A percentile compares a stretch with the other conserved stretches of the same genome.
phyloP scores from a whole-genome alignment of 1,140 invertebrate genomes.

The Heliothis virescens region DNA sequence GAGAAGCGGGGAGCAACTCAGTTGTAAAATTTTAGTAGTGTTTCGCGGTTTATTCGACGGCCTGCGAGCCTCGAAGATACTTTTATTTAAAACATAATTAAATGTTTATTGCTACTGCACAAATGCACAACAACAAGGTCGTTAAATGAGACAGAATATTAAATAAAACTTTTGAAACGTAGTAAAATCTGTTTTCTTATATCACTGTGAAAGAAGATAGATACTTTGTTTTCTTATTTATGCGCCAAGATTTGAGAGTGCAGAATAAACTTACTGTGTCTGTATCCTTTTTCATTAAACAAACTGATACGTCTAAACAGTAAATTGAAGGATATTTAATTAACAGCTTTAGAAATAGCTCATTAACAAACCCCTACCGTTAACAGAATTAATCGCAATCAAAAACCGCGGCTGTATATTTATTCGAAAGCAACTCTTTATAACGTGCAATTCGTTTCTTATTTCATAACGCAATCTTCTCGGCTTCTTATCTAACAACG shows the following conservation, averaged over 20 bases:
- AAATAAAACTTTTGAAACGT: background rate
- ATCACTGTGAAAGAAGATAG: too few species aligned
- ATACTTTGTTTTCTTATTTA: background rate
- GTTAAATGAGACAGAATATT: background rate
- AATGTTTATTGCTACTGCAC: constrained; percentile 2
- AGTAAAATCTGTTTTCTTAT: background rate
- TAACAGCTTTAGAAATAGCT: constrained; percentile 43
- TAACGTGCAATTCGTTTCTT: constrained; percentile 84
- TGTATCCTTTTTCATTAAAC: background rate
- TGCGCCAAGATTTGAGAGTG: background rate
- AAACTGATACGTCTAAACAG: background rate
- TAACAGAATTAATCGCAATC: constrained; percentile 57
- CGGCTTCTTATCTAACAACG: constrained; percentile 82
- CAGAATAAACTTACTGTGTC: background rate
- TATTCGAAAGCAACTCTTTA: constrained; percentile 79
- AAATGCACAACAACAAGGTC: constrained; percentile 1
- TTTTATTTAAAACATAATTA: constrained; percentile 53
- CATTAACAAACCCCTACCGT: constrained; percentile 41
- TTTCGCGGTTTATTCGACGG: constrained; percentile 67
- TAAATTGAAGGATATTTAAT: constrained; percentile 48
- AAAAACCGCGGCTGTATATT: constrained; percentile 63
- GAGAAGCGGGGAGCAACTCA: constrained; percentile 67
- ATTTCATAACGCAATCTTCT: constrained; percentile 86
- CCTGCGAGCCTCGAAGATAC: constrained; percentile 36
- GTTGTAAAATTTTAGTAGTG: constrained; percentile 79